Conservation (phyloP, 1,140 invertebrate species). For the Caenorhabditis inopinata region DNA sequence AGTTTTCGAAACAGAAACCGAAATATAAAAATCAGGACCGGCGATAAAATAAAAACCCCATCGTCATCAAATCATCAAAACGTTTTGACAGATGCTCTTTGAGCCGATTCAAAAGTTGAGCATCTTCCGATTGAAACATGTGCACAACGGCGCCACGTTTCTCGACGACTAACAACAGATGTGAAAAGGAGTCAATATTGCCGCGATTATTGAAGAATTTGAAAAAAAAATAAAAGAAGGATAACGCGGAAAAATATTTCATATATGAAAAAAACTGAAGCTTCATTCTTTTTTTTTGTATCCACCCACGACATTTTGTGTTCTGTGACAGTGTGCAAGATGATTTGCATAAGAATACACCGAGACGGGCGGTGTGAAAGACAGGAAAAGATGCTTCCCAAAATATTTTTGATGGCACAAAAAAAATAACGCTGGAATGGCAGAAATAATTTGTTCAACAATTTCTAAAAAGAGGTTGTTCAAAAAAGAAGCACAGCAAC, state of each 20-base stretch:
- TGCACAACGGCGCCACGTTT: background rate
- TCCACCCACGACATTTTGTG: background rate
- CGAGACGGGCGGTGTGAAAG: too few species aligned
- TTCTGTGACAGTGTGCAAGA: background rate
- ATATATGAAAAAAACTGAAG: background rate
- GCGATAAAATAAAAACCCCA: background rate
- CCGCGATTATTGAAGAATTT: background rate
- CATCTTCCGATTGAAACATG: slow-evolving; percentile 24
- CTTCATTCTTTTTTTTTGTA: background rate
- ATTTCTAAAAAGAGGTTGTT: background rate
- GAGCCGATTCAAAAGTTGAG: background rate
- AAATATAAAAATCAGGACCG: background rate
- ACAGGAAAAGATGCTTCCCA: too few species aligned
- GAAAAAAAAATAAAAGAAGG: background rate
- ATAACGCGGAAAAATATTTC: background rate
- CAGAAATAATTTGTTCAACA: too few species aligned
- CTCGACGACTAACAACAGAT: slow-evolving; percentile 15
- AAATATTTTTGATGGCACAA: too few species aligned
- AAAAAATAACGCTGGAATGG: too few species aligned
- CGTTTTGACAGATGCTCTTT: slow-evolving; percentile 21
- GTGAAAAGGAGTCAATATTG: slow-evolving; percentile 11
- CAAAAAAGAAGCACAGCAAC: background rate
- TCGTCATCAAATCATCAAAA: slow-evolving; percentile 30
- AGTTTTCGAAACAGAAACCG: background rate
- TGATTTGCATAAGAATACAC: slow-evolving; percentile 7